phyloP scores from a whole-genome alignment of 2,113 vertebrate species.

The Tachycineta bicolor region DNA sequence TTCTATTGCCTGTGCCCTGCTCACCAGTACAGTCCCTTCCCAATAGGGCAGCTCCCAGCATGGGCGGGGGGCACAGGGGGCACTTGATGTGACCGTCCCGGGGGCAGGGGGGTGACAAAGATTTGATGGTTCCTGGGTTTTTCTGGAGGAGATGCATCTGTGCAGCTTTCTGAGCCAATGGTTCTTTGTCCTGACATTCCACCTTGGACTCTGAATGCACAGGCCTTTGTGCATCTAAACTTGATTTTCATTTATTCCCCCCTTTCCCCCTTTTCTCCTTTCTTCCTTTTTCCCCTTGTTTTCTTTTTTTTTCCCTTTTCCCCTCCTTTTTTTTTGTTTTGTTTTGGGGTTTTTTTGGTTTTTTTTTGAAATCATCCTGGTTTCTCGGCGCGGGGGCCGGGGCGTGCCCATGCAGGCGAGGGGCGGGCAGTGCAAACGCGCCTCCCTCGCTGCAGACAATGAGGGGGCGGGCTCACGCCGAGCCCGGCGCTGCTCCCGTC shows the following conservation, averaged over 20 bases:
- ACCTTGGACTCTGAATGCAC: fast-evolving
- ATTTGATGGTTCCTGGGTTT: neutral
- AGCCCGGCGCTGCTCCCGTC: fast-evolving
- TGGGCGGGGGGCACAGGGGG: neutral
- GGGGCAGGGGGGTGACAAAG: too few species aligned
- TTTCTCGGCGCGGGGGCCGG: neutral
- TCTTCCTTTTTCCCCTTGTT: neutral
- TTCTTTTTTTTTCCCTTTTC: too few species aligned
- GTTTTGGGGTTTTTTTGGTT: too few species aligned
- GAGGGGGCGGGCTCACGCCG: neutral
- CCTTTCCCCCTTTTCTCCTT: neutral
- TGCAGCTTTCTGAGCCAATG: neutral
- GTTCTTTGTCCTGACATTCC: neutral
- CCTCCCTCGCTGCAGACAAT: too few species aligned
- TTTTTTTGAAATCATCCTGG: too few species aligned
- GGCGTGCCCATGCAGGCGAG: neutral
- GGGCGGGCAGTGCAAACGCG: too few species aligned
- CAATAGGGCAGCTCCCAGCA: neutral
- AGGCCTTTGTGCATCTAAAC: neutral
- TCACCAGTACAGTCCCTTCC: neutral
- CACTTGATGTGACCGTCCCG: neutral
- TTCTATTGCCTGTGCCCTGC: neutral
- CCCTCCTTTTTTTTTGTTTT: neutral
- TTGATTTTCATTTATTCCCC: fast-evolving
- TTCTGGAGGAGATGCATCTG: too few species aligned